phyloP scores from a whole-genome alignment of 2,888 invertebrate genomes.

The Oligia latruncula region DNA sequence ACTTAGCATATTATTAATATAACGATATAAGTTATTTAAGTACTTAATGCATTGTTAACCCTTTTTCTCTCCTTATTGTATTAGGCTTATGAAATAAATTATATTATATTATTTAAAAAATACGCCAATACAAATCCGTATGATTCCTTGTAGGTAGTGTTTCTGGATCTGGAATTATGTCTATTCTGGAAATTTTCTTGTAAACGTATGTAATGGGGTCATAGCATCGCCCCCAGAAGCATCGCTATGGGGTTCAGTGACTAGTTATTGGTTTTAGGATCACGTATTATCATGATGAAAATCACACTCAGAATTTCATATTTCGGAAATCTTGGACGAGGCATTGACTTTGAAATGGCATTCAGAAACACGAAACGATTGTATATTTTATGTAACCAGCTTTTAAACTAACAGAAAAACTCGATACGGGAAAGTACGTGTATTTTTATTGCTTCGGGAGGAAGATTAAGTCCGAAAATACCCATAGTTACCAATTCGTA shows the following conservation, averaged over 20 bases:
- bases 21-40: too few species aligned
- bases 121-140: background rate
- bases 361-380: slow-evolving; percentile 26
- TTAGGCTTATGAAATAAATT: too few species aligned
- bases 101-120: too few species aligned
- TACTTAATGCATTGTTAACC: too few species aligned
- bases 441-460: slow-evolving; percentile 9
- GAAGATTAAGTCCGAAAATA: too few species aligned
- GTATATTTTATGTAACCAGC: slow-evolving; percentile 25
- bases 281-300: slow-evolving; percentile 33
- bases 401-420: slow-evolving; percentile 43
- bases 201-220: slow-evolving; percentile 14
- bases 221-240: background rate
- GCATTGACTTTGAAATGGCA: slow-evolving; percentile 61
- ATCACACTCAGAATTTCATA: slow-evolving; percentile 49
- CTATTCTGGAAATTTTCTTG: background rate
- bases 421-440: background rate
- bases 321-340: slow-evolving; percentile 56
- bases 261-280: slow-evolving; percentile 29
- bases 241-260: slow-evolving; percentile 28
- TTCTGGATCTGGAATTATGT: background rate
- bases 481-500: background rate
- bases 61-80: too few species aligned
- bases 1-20: too few species aligned
- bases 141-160: background rate